Evolutionary conservation across 2,113 vertebrate genomes (phyloP).

Genomic region (Prunella fulvescens): DNA sequence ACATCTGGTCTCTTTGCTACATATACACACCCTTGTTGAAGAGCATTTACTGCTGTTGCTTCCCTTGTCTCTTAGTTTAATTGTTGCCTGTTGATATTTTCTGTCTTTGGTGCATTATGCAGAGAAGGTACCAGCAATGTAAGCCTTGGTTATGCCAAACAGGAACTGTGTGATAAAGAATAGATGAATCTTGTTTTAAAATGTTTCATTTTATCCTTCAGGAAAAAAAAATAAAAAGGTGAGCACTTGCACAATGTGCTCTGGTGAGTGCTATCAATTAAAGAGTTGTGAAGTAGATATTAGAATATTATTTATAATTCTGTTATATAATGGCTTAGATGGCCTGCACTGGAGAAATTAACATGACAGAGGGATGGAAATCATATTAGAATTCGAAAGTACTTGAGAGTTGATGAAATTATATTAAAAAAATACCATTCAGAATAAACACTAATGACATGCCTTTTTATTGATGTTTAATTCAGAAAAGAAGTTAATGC

Average conservation of each 20-base stretch:
- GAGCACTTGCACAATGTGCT: conserved; percentile 46
- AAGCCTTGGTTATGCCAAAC: not conserved
- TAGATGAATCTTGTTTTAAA: conserved; percentile 35
- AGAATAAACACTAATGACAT: conserved; percentile 72
- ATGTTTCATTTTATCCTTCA: conserved; percentile 39
- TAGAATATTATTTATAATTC: conserved; percentile 51
- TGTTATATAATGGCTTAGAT: conserved; percentile 20
- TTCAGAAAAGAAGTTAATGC: conserved; percentile 71
- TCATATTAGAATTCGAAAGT: conserved; percentile 63
- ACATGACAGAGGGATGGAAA: conserved; percentile 64
- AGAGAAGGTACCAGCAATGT: not conserved
- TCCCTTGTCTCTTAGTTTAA: not conserved
- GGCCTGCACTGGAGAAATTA: conserved; percentile 21
- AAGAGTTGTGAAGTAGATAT: conserved; percentile 8
- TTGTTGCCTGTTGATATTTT: not conserved
- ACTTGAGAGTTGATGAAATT: conserved; percentile 67
- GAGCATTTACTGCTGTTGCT: not conserved
- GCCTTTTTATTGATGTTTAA: conserved; percentile 81
- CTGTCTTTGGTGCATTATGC: not conserved
- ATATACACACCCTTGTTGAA: not conserved
- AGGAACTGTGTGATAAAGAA: not conserved
- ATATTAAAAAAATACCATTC: conserved; percentile 62
- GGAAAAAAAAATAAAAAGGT: not conserved
- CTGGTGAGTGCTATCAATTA: conserved; percentile 54
- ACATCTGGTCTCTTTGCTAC: not conserved